These are phyloP conservation scores for Isoperla grammatica DNA, from an alignment of 2,888 invertebrate species.

Conservation along the genomic window DNA sequence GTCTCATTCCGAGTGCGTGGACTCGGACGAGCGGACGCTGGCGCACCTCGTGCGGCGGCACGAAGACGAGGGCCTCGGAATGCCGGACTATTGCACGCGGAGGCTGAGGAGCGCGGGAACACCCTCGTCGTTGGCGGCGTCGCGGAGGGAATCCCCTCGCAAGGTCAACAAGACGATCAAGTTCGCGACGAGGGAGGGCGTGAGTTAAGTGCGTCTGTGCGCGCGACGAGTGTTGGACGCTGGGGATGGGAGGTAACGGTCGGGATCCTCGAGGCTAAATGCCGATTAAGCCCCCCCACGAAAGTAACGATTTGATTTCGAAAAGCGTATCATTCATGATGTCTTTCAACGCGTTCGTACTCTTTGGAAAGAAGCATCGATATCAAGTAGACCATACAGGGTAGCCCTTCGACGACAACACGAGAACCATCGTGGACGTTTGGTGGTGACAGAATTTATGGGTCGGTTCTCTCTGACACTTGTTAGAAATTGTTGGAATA, in stretches of 20 bases:
- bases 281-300: not conserved
- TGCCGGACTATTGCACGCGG: not conserved
- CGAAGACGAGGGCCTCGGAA: not conserved
- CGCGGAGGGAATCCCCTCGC: constrained; percentile 5
- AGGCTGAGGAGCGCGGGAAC: not conserved
- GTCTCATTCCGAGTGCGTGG: no score
- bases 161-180: not conserved
- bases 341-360: no score
- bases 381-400: no score
- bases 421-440: no score
- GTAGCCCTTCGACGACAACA: no score
- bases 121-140: not conserved
- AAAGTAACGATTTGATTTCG: not conserved
- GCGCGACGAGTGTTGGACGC: no score
- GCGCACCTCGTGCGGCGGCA: not conserved
- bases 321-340: not conserved
- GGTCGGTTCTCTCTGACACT: no score
- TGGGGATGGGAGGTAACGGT: no score
- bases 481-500: no score
- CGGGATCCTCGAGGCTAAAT: not conserved
- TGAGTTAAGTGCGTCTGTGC: no score
- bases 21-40: not conserved
- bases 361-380: no score
- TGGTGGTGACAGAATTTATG: no score
- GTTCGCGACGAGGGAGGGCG: not conserved